Conservation (phyloP, 2,888 invertebrate genomes). For the Julus scanicus region DNA sequence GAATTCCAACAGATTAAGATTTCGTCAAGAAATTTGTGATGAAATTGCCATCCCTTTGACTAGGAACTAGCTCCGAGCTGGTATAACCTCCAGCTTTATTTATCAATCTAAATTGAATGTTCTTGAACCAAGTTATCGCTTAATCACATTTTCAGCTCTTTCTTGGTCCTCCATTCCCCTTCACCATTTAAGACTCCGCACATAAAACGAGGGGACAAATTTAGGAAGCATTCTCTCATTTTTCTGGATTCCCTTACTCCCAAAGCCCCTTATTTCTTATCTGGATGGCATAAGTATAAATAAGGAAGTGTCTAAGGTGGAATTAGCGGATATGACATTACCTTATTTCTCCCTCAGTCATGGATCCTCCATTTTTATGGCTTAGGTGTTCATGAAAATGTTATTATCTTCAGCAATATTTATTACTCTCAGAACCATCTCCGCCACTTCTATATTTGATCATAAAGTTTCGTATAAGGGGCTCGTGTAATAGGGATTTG, state of each 20-base stretch:
- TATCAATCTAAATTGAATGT: background rate
- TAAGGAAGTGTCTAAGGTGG: conserved; percentile 17
- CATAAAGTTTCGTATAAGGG: conserved; percentile 15
- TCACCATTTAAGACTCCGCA: background rate
- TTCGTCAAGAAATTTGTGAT: background rate
- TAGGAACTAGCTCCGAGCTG: background rate
- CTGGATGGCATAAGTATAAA: conserved; percentile 29
- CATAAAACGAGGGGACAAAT: background rate
- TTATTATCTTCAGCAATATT: conserved; percentile 24
- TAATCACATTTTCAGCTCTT: background rate
- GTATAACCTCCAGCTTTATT: conserved; percentile 14
- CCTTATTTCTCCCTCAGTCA: conserved; percentile 34
- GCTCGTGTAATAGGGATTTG: conserved; percentile 32
- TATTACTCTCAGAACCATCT: conserved; percentile 15
- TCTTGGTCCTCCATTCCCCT: background rate
- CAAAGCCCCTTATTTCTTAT: background rate
- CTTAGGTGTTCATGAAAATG: conserved; percentile 36
- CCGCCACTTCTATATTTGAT: conserved; percentile 22
- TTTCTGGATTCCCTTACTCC: background rate
- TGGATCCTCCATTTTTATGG: conserved; percentile 36
- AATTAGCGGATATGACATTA: conserved; percentile 9
- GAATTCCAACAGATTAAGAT: background rate
- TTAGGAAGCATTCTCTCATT: background rate
- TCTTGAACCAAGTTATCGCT: background rate
- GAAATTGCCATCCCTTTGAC: background rate